Conservation (phyloP, 2,888 invertebrate genomes). For the Diploptera punctata region DNA sequence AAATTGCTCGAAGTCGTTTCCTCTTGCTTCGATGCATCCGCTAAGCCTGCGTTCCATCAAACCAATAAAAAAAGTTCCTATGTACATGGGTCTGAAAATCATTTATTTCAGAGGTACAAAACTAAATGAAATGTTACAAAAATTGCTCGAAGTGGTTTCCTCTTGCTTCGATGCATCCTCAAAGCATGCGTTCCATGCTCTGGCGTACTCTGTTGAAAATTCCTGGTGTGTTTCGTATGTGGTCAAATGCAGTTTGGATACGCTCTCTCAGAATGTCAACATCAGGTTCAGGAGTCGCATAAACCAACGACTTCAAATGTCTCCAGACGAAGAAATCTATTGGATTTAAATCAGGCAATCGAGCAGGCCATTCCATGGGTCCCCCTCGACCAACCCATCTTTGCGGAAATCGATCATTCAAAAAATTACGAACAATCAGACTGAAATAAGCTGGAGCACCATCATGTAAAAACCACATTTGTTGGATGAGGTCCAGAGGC, state of each 20-base stretch:
- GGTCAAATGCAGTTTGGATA: background rate
- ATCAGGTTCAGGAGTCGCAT: slow-evolving; percentile 1
- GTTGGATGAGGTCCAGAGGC: too few species aligned
- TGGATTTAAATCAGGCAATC: background rate
- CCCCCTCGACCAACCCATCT: background rate
- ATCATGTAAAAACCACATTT: background rate
- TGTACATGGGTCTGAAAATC: too few species aligned
- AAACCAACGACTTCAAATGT: background rate
- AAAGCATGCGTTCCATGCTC: background rate
- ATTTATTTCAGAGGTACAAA: too few species aligned
- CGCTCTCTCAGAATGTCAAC: background rate
- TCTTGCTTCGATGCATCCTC: too few species aligned
- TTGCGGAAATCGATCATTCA: background rate
- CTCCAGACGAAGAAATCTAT: background rate
- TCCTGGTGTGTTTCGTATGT: background rate
- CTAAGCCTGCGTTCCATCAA: too few species aligned
- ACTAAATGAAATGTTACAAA: too few species aligned
- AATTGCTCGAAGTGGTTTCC: too few species aligned
- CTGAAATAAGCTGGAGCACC: too few species aligned
- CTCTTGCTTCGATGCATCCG: too few species aligned
- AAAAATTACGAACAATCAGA: background rate
- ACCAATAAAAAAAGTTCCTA: too few species aligned
- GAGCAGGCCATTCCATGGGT: too few species aligned
- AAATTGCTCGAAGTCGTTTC: too few species aligned
- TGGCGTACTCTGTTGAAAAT: background rate